These are phyloP conservation scores for Mythimna impura DNA, from an alignment of 2,888 invertebrate species.

Conservation along the genomic window DNA sequence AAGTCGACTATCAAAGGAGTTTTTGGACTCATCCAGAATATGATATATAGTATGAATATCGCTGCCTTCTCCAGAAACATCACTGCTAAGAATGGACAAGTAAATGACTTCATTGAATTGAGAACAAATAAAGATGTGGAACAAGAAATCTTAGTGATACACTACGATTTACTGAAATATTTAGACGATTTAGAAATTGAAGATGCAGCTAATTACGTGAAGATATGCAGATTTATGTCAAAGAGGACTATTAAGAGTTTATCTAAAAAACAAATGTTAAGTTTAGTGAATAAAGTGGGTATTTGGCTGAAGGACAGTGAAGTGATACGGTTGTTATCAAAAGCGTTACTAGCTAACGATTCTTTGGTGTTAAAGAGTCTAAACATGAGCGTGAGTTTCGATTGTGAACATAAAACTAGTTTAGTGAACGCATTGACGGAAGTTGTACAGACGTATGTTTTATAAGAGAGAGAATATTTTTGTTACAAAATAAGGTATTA, in stretches of 20 bases:
- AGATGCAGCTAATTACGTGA: conserved; percentile 74
- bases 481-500: conserved; percentile 10
- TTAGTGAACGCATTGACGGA: conserved; percentile 72
- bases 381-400: conserved; percentile 57
- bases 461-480: conserved; percentile 8
- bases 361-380: conserved; percentile 73
- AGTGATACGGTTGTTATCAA: conserved; percentile 72
- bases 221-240: conserved; percentile 76
- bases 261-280: conserved; percentile 77
- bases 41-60: conserved; percentile 77
- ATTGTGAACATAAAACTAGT: conserved; percentile 52
- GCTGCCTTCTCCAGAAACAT: conserved; percentile 76
- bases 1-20: conserved; percentile 72
- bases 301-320: conserved; percentile 68
- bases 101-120: conserved; percentile 72
- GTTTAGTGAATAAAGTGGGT: conserved; percentile 74
- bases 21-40: conserved; percentile 74
- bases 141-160: conserved; percentile 77
- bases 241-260: conserved; percentile 80
- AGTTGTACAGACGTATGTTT: conserved; percentile 74
- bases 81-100: conserved; percentile 68
- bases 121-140: conserved; percentile 83
- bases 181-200: conserved; percentile 73
- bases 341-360: conserved; percentile 75
- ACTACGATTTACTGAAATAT: conserved; percentile 75